phyloP scores from a whole-genome alignment of 2,113 vertebrate genomes.

The Willisornis vidua region DNA sequence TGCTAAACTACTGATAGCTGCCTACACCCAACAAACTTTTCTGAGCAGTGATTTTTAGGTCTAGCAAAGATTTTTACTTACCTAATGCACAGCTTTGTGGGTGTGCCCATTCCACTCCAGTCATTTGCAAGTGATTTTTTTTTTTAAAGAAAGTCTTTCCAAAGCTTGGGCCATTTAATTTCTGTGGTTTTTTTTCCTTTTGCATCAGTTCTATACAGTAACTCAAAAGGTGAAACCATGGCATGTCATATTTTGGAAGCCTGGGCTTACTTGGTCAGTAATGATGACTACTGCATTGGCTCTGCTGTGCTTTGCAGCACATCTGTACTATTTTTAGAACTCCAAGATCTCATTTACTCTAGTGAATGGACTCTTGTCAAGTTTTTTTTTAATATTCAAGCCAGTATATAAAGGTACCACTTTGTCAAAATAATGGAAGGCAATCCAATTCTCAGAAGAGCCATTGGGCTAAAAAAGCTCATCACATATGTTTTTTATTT shows the following conservation, averaged over 20 bases:
- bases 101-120: rapidly evolving
- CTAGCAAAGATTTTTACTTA: neutral
- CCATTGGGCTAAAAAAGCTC: neutral
- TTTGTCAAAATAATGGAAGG: neutral
- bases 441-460: rapidly evolving
- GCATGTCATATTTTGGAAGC: neutral
- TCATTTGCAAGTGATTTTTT: neutral
- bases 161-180: neutral
- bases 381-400: neutral
- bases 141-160: neutral
- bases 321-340: neutral
- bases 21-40: neutral
- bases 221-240: neutral
- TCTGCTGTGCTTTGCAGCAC: neutral
- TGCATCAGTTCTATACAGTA: neutral
- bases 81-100: neutral
- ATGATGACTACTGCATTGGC: neutral
- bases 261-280: neutral
- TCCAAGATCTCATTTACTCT: neutral
- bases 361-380: neutral
- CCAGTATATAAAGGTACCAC: neutral
- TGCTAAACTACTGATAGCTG: neutral
- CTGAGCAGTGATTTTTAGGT: neutral
- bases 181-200: neutral
- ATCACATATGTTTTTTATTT: neutral